phyloP scores from a whole-genome alignment of 2,113 vertebrate genomes.

The Talpa occidentalis region DNA sequence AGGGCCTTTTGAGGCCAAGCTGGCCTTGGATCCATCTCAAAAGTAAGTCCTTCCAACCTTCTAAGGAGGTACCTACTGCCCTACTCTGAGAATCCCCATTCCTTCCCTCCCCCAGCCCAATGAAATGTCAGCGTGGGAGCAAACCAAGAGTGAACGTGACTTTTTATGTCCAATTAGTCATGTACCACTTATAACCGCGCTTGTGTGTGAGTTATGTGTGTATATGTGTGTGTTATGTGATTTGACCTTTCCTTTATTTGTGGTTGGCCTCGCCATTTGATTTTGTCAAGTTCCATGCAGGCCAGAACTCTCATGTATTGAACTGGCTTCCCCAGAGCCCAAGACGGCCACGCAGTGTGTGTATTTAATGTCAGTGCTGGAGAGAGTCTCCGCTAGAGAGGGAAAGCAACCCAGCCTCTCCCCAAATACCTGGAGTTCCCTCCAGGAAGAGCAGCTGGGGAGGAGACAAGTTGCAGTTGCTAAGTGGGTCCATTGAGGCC shows the following conservation, averaged over 20 bases:
- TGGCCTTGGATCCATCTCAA: neutral
- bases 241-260: slow-evolving; percentile 50
- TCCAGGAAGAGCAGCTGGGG: neutral
- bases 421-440: neutral
- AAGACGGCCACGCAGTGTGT: fast-evolving
- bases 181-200: slow-evolving; percentile 23
- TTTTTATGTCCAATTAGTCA: slow-evolving; percentile 78
- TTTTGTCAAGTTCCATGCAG: neutral
- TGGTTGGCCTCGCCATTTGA: neutral
- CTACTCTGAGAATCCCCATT: neutral
- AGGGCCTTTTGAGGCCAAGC: neutral
- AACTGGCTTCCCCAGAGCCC: neutral
- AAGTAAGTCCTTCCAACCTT: neutral
- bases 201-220: neutral
- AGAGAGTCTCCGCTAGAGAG: neutral
- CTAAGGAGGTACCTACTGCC: neutral
- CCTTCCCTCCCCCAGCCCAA: neutral
- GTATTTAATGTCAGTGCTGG: neutral
- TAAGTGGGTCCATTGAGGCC: too few species aligned
- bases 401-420: neutral
- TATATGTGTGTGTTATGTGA: neutral
- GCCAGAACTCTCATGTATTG: neutral
- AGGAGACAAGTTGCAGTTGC: neutral
- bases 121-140: slow-evolving; percentile 77
- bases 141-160: slow-evolving; percentile 34